These are phyloP conservation scores for Tonatia bakeri DNA, from an alignment of 2,113 vertebrate species.

Conservation along the genomic window DNA sequence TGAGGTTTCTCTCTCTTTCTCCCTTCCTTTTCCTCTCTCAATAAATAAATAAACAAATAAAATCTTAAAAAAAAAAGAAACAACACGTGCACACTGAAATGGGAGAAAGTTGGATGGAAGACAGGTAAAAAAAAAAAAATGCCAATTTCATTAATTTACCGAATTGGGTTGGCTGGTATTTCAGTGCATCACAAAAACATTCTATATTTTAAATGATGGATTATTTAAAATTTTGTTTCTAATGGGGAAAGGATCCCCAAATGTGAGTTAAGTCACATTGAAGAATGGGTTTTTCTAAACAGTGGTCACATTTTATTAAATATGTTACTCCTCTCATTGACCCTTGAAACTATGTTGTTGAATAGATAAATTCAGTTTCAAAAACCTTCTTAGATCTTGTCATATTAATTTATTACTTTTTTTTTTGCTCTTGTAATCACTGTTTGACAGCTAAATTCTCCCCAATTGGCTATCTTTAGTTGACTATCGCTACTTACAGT, in stretches of 20 bases:
- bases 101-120: background rate
- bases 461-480: background rate
- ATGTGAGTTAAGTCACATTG: background rate
- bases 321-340: background rate
- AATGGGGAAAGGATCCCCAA: background rate
- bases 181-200: background rate
- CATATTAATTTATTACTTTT: background rate
- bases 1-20: no score
- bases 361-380: background rate
- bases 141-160: background rate
- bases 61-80: background rate
- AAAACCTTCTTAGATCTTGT: background rate
- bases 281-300: background rate
- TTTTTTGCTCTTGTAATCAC: background rate
- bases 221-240: background rate
- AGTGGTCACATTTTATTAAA: background rate
- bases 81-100: background rate
- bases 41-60: no score
- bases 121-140: background rate
- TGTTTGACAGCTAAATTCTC: background rate
- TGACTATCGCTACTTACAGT: conserved; percentile 83
- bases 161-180: background rate
- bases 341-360: background rate
- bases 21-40: no score
- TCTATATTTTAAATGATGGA: background rate